Evolutionary conservation across 92 coral and sea anemone genomes (phyloP).

Genomic region (Parazoanthus swiftii): DNA sequence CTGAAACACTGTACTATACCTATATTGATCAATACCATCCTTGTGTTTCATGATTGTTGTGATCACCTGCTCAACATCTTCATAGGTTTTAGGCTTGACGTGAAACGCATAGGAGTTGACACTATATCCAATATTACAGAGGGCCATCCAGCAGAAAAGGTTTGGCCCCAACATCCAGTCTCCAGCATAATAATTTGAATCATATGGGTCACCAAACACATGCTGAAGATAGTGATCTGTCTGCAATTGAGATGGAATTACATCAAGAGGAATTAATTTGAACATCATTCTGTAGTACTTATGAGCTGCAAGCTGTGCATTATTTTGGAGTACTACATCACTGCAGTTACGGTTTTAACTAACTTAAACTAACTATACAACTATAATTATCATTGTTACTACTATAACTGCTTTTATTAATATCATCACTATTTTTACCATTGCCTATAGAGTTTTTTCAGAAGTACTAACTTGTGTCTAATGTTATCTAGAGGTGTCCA

Average conservation of each 20-base stretch:
- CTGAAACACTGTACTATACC: conserved; percentile 39
- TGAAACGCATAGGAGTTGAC: conserved; percentile 57
- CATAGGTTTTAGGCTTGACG: conserved; percentile 63
- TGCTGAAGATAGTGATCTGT: conserved; percentile 81
- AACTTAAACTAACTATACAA: too few relatives aligned
- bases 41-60: conserved; percentile 60
- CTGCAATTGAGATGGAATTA: conserved; percentile 39
- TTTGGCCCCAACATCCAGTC: conserved; percentile 96
- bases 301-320: too few relatives aligned
- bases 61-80: conserved; percentile 65
- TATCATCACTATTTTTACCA: too few relatives aligned
- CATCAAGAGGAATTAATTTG: not conserved
- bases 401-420: too few relatives aligned
- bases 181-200: conserved; percentile 82
- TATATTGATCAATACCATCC: conserved; percentile 67
- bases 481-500: too few relatives aligned
- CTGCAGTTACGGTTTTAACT: too few relatives aligned
- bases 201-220: conserved; percentile 81
- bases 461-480: too few relatives aligned
- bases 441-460: too few relatives aligned
- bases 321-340: too few relatives aligned
- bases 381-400: too few relatives aligned
- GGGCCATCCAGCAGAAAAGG: conserved; percentile 91
- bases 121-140: conserved; percentile 57
- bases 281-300: not conserved